Conservation (phyloP, 2,888 invertebrate genomes). For the Pharmacophagus antenor region DNA sequence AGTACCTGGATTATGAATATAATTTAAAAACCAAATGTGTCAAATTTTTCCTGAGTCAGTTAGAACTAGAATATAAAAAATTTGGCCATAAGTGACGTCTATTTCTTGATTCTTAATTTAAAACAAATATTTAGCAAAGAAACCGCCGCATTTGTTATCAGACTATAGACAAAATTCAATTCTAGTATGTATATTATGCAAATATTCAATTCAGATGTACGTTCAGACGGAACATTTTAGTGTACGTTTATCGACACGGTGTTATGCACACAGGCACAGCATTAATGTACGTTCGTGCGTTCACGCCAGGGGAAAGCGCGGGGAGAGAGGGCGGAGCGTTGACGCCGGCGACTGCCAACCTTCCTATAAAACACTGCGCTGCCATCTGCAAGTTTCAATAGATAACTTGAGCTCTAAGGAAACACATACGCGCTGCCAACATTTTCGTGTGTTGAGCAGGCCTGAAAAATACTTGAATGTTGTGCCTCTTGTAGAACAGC, state of each 20-base stretch:
- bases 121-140: not conserved
- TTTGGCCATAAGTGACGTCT: not conserved
- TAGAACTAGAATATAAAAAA: not conserved
- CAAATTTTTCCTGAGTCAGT: no score
- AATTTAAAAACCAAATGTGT: no score
- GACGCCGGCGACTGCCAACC: slow-evolving; percentile 53
- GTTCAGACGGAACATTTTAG: slow-evolving; percentile 32
- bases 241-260: slow-evolving; percentile 45
- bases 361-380: slow-evolving; percentile 75
- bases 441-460: slow-evolving; percentile 54
- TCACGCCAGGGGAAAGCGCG: slow-evolving; percentile 38
- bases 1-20: no score
- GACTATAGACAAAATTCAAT: slow-evolving; percentile 15
- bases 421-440: slow-evolving; percentile 71
- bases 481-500: slow-evolving; percentile 54
- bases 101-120: not conserved
- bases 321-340: slow-evolving; percentile 44
- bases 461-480: slow-evolving; percentile 57
- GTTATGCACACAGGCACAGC: slow-evolving; percentile 36
- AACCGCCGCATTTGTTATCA: not conserved
- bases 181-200: slow-evolving; percentile 37
- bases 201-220: slow-evolving; percentile 44
- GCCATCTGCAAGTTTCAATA: slow-evolving; percentile 80
- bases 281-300: slow-evolving; percentile 33
- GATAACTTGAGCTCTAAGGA: slow-evolving; percentile 74